A percentile compares a stretch with the other conserved stretches of the same genome.
Evolutionary conservation across 2,797 vertebrate species (phyloP).

Genomic region (Dendrocincla fuliginosa): DNA sequence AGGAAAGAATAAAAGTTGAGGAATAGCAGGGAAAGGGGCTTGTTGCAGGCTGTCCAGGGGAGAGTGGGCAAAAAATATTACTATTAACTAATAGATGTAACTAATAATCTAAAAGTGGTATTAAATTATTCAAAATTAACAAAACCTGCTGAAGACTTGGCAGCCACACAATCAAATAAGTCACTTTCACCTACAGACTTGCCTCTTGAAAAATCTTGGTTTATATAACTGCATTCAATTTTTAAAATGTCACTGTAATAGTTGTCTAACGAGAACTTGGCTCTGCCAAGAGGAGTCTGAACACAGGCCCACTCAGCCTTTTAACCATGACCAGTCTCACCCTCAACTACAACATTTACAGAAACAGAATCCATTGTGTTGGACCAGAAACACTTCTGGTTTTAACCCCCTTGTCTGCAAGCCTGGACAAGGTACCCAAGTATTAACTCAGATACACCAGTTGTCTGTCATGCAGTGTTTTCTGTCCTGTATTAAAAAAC

Average conservation of each 20-base stretch:
- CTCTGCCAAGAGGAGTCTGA: not conserved
- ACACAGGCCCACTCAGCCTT: not conserved
- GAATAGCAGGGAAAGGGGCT: not conserved
- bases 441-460: not conserved
- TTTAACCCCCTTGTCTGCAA: not conserved
- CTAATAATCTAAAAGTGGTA: not conserved
- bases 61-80: not conserved
- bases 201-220: not conserved
- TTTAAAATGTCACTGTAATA: not conserved
- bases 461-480: not conserved
- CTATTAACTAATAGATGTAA: not conserved
- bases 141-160: not conserved
- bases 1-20: not conserved
- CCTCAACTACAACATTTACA: accelerated
- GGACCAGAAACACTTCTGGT: not conserved
- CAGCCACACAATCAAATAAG: not conserved
- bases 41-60: not conserved
- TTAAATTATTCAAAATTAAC: not conserved
- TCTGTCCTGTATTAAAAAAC: not conserved
- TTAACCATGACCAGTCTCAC: not conserved
- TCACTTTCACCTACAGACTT: not conserved
- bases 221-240: not conserved
- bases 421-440: not conserved
- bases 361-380: not conserved
- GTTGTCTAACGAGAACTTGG: not conserved